Conservation (phyloP, 2,113 vertebrate species). For the Crotalus horridus region DNA sequence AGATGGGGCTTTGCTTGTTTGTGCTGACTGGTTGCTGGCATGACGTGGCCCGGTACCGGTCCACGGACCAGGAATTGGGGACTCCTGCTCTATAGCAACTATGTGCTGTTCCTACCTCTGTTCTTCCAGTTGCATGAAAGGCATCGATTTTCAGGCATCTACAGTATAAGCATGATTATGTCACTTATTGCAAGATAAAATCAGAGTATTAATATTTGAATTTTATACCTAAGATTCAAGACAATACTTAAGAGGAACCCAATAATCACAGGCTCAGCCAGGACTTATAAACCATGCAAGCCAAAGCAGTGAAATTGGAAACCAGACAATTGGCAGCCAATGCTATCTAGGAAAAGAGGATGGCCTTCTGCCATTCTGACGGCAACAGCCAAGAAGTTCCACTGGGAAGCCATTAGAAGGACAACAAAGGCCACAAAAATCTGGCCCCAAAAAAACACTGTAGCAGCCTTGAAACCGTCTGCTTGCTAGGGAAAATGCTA, state of each 20-base stretch:
- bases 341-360: neutral
- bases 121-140: neutral
- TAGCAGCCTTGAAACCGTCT: neutral
- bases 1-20: too few species aligned
- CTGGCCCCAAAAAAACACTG: neutral
- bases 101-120: neutral
- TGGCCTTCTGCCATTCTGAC: neutral
- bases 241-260: neutral
- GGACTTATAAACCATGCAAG: neutral
- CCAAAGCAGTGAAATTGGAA: neutral
- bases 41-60: too few species aligned
- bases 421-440: neutral
- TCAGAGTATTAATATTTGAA: neutral
- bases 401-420: neutral
- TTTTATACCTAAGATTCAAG: neutral
- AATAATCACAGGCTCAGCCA: neutral
- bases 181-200: neutral
- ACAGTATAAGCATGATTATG: neutral
- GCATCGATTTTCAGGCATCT: neutral
- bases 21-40: too few species aligned
- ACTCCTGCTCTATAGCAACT: too few species aligned
- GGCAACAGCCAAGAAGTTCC: neutral
- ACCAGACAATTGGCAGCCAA: neutral
- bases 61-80: too few species aligned
- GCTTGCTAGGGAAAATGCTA: neutral